Evolutionary conservation across 2,888 invertebrate genomes (phyloP), one percentile per base, ranked within the genome.

Genomic region (Cactoblastis cactorum): DNA sequence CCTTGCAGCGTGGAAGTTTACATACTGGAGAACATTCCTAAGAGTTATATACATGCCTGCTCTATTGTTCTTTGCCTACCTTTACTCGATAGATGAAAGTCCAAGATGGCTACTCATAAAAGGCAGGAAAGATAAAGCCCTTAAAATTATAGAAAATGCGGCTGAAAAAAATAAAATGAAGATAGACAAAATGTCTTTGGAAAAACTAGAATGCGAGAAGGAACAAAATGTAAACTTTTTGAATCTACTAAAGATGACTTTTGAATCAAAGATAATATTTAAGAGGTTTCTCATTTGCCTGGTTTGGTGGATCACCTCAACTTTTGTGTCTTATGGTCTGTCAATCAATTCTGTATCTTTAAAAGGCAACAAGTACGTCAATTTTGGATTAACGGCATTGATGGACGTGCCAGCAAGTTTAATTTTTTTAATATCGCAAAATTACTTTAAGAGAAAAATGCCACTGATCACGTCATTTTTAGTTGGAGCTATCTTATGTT

Each of bases 101-200:
- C 91, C 94, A n/a, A 89, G 96, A 66, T 96, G 96, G 96, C 85
- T 95, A 3, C 77, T 95, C n/a, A 92, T 92, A 15, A 93, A 93
- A 71, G 93, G 93, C 3, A 90, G 91, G 55, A 91, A 91, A 53
- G 90, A 93, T 0, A 86, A 93, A 66, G 95, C 94, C 0, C 86
- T 92, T 53, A 71, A 69, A 1, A 91, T 94, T n/a, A 74, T 94
- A 39, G 79, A 90, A 11, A 92, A 90, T 60, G 92, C 94, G 14
- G 93, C 94, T 0, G 85, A 83, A 50, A 72, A 62, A 17, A 87
- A 83, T 46, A 81, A 82, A 46, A 63, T 83, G 0, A 62, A 73
- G 24, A 12, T 88, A 0, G 80, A 87, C 4, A 67, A 65, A 48
- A 65, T 61, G 2, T 53, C 60, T 1, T 49, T 86, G 3, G 74